Evolutionary conservation across 2,888 invertebrate genomes (phyloP).

Genomic region (Drosophila trichaetosa): DNA sequence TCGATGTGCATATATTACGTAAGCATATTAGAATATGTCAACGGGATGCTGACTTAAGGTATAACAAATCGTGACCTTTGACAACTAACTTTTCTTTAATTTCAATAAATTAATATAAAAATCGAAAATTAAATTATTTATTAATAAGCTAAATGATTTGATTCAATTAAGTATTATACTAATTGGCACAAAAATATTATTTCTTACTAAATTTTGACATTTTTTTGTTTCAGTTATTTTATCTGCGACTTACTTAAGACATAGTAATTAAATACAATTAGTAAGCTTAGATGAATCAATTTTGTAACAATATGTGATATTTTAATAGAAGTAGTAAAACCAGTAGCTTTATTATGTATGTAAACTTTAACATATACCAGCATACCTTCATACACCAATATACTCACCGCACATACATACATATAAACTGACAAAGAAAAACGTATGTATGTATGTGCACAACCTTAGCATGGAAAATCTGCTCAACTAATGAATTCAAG

Average conservation of each 20-base stretch:
- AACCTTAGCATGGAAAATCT: slow-evolving; percentile 73
- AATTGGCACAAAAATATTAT: not conserved
- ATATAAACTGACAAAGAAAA: slow-evolving; percentile 7
- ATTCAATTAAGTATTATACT: not conserved
- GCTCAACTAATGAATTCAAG: slow-evolving; percentile 82
- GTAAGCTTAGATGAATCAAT: not conserved
- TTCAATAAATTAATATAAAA: not conserved
- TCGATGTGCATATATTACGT: not conserved
- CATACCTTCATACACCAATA: slow-evolving; percentile 3
- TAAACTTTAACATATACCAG: not conserved
- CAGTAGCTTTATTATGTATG: slow-evolving; percentile 14
- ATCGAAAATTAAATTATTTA: not conserved
- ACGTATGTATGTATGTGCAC: slow-evolving; percentile 19
- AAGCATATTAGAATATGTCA: not conserved
- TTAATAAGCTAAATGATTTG: not conserved
- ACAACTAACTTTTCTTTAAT: too few species aligned
- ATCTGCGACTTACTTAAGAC: not conserved
- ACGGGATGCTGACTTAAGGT: not conserved
- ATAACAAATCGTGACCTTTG: not conserved
- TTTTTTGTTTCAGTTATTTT: not conserved
- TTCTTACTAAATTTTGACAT: not conserved
- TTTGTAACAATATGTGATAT: not conserved
- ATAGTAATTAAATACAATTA: not conserved
- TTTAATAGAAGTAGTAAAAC: not conserved
- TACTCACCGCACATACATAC: slow-evolving; percentile 3